Evolutionary conservation across 2,797 vertebrate species (phyloP), one percentile per base, ranked within the genome.

Genomic region (Schizopygopsis malacanthus): DNA sequence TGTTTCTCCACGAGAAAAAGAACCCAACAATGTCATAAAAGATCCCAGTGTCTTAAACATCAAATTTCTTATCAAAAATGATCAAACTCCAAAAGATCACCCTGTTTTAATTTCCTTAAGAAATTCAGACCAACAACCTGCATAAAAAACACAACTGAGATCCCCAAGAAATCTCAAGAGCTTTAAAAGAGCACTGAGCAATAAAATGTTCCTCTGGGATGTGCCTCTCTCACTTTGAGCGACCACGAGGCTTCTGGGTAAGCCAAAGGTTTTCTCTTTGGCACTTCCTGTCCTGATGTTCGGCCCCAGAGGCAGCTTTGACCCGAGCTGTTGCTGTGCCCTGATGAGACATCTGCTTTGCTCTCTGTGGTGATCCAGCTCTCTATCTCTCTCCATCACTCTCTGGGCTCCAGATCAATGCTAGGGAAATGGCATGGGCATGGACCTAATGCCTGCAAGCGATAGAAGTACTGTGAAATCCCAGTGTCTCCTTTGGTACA

Each of bases 301-400:
- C 20, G 16, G 52, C 76, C 76, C 73, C 69, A 72, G 67, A 54
- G 71, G 79, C 80, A 67, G 87, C 69, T 85, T 82, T 90, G 84
- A 88, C 82, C 83, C 28, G 52, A 45, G 56, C 85, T 82, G 83
- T 86, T 88, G 86, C 72, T 45, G 69, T 73, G 65, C 43, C 85
- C 82, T 9, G 71, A 87, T 83, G 89, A 20, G 85, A 45, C 89
- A 88, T 88, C 89, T 90, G 89, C 37, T 69, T 72, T 73, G 28
- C 69, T 85, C 73, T n/a, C 79, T 65, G 37, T 81, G 47, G 61
- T 61, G 47, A 77, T 75, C 71, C 70, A 59, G 25, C 28, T 50
- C 59, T 33, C 69, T 69, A 52, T 41, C 25, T 43, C 84, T 72
- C 78, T 80, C 76, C 45, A 8, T 79, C 77, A 69, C 77, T 85